Base-by-base conservation (phyloP, 1,140 invertebrate genomes). In the Pseudomyrmex sp. region DNA sequence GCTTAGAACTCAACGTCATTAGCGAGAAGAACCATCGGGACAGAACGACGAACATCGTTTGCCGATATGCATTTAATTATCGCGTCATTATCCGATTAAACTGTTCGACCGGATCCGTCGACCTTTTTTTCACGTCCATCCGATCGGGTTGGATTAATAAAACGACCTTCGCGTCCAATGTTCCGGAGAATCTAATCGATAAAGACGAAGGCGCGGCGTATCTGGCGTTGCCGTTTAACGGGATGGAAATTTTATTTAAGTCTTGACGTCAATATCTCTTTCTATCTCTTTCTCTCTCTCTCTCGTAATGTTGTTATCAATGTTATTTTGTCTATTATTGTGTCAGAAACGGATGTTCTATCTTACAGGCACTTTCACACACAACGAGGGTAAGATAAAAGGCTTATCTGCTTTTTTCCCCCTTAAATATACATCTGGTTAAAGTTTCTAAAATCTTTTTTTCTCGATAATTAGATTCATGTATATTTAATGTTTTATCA, bases 171-270 rank as follows among this genome's bases (percentile, higher is more conserved):
- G 61, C 77, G 12, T 56, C 61, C 83, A 88, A 87, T 86, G 52
- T 80, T 89, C 58, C 9, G 35, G 7, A 50, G 63, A 75, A 72
- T 66, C 59, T 20, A 69, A 84, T 70, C 83, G 82, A 89, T 77
- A 18, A 79, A 77, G 59, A 69, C 58, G 52, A 52, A 82, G 69
- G 35, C 61, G 61, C 23, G 26, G 80, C 85, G 84, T 90, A 90
- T 90, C 87, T 89, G 90, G 85, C 77, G 50, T 68, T 73, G 63
- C 58, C 89, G 70, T 89, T 91, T 91, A 90, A 91, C 62, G 66
- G 75, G 83, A 90, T 85, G 73, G 82, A 86, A 77, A 85, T 90
- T 91, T 91, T 91, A 91, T 91, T 91, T 35, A 35, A 89, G 72
- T 69, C 73, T 74, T 90, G 90, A 91, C 90, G 87, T 91, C 90